Base-by-base conservation (phyloP, 2,797 vertebrate species). In the Coregonus suidteri region DNA sequence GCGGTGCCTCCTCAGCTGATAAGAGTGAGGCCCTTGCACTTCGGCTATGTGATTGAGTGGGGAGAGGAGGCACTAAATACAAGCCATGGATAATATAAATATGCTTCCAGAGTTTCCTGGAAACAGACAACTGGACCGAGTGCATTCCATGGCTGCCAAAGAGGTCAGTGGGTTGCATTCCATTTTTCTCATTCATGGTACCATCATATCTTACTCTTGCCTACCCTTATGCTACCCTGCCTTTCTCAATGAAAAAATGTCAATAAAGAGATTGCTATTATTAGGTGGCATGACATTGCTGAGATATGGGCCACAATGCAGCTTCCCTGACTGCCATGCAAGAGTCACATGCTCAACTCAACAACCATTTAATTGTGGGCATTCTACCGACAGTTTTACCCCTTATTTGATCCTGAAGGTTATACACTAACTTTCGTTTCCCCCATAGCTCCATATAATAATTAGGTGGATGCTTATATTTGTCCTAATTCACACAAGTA, bases 221-320 rank as follows among this genome's bases (percentile, higher is more conserved):
- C 59, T 64, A 25, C n/a, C 20, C n/a, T 25, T 25, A 25, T 25
- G 9, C 16, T 30, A 75, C 41, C 41, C 20, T 1, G 30, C 73
- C 82, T 82, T 82, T 88, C 82, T 86, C 13, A 67, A 83, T 54
- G 72, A 81, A 85, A 81, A 85, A 84, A 73, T 68, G 69, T 77
- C 81, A 80, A 53, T 52, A 4, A 62, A 77, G 53, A 78, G 77
- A 80, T 81, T 71, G 74, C 74, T 76, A 65, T 84, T 87, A 87
- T 87, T 85, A 87, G 85, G 80, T 84, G 85, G 79, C 75, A 79
- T 76, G 71, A 78, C 74, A 68, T 52, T 66, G 41, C 69, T 68
- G 54, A 69, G 31, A 87, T 77, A 85, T 70, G 74, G 77, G 71
- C 11, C 14, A 47, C 37, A 67, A 53, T 16, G 31, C 54, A 72